Evolutionary conservation across 2,888 invertebrate species (phyloP), one percentile per base, ranked within the genome.

Genomic region (Phalera bucephala): DNA sequence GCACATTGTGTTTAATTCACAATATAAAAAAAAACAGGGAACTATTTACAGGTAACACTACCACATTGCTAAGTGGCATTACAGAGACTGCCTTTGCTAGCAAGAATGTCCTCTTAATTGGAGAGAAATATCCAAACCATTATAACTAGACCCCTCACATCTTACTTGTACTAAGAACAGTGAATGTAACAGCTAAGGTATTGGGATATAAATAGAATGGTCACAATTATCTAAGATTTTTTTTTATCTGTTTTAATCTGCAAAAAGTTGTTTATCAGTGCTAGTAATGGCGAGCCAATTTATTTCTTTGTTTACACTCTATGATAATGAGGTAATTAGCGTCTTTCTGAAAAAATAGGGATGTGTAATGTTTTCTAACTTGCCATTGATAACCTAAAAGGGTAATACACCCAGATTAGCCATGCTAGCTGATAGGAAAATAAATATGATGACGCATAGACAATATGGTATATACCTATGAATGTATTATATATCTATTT

Each of bases 171-270:
- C n/a, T n/a, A n/a, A n/a, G n/a, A 42, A 13, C 20, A 45, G 37
- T 45, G 12, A 12, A 25, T 12, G 5, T 22, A 22, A 22, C 1
- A 1, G n/a, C 10, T 10, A 5, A 12, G 7, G 8, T 12, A 25
- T 25, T 37, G 45, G 33, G 57, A 31, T 54, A 42, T 38, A 42
- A 36, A 30, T 44, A 51, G 12, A 35, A 46, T 63, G 64, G 69
- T 41, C 39, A 40, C 43, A 34, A 55, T 54, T 60, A 58, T 58
- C 58, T 43, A 36, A 14, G 28, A 33, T 40, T 38, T 60, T 68
- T n/a, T 69, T 53, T 72, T 78, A 84, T 76, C 82, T 64, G 35
- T 48, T 57, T 41, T 82, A 80, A 82, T 78, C 81, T 66, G 51
- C 28, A 45, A 47, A 51, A 48, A 58, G 40, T 54, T 53, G 56